Evolutionary conservation across 2,797 vertebrate genomes (phyloP), one percentile per base, ranked within the genome.

Genomic region (Delichon dasypus): DNA sequence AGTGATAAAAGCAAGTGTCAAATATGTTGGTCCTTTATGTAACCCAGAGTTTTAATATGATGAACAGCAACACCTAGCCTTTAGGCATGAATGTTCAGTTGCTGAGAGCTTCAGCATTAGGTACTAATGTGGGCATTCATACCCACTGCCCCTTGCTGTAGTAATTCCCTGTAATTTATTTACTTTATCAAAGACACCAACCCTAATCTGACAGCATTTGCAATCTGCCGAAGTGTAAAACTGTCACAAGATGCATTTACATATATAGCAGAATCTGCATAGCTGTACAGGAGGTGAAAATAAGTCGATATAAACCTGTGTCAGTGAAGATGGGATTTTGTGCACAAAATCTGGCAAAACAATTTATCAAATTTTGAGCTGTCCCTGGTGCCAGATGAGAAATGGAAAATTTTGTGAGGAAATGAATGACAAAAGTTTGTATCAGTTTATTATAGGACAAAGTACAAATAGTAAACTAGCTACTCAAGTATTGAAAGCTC

Each of bases 281-380:
- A 92, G 55, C 93, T 94, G 85, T 95, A 84, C 92, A 95, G 87
- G 92, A 96, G 82, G 93, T 97, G 93, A 92, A 96, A 88, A 88
- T 68, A 91, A 91, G 85, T 93, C 9, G 15, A 51, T 96, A 80
- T 40, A 90, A 94, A 92, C 90, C 93, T 95, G 51, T 96, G 93
- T 82, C 89, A 94, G 51, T 61, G 88, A 93, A 89, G 88, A 95
- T 92, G 65, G 47, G 64, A 61, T 88, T 94, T 95, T 93, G 78
- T 86, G 53, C 94, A 92, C 54, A 73, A 89, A 93, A 95, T 44
- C 65, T 93, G 84, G 79, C 73, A 95, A 70, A 93, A 65, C 30
- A 47, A n/a, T 93, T 88, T 72, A 86, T 88, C 83, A 91, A 20
- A 84, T 89, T 93, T 70, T 89, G 36, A 87, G 58, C 66, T 83